phyloP scores from a whole-genome alignment of 2,888 invertebrate species.

The Dione juno region DNA sequence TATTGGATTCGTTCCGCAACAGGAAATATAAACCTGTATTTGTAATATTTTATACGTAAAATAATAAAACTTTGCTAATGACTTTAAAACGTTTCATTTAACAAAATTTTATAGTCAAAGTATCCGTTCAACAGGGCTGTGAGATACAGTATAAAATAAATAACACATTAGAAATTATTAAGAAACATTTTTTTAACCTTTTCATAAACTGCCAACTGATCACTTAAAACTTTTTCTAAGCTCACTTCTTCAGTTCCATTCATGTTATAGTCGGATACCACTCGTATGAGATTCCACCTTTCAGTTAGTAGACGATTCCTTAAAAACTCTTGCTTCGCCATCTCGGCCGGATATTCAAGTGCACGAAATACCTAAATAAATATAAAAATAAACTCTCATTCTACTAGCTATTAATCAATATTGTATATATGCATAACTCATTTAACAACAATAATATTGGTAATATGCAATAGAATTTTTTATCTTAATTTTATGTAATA shows the following conservation, averaged over 20 bases:
- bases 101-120: conserved; percentile 11
- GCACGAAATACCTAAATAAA: conserved; percentile 88
- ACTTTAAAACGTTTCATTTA: conserved; percentile 11
- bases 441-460: too few relatives aligned
- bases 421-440: background rate
- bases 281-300: conserved; percentile 82
- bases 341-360: conserved; percentile 90
- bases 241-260: conserved; percentile 81
- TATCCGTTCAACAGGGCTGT: conserved; percentile 12
- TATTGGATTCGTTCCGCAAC: background rate
- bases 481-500: too few relatives aligned
- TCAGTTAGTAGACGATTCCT: conserved; percentile 84
- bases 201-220: conserved; percentile 72
- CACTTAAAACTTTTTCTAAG: conserved; percentile 78
- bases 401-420: background rate
- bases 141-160: too few relatives aligned
- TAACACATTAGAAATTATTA: background rate
- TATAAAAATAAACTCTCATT: conserved; percentile 26
- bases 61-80: conserved; percentile 17
- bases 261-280: conserved; percentile 84
- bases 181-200: conserved; percentile 58
- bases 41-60: conserved; percentile 6
- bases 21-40: conserved; percentile 34
- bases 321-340: conserved; percentile 85
- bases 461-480: too few relatives aligned